These are phyloP conservation scores for Hyperoplus lanceolatus DNA, from an alignment of 2,797 vertebrate genomes.

Conservation along the genomic window DNA sequence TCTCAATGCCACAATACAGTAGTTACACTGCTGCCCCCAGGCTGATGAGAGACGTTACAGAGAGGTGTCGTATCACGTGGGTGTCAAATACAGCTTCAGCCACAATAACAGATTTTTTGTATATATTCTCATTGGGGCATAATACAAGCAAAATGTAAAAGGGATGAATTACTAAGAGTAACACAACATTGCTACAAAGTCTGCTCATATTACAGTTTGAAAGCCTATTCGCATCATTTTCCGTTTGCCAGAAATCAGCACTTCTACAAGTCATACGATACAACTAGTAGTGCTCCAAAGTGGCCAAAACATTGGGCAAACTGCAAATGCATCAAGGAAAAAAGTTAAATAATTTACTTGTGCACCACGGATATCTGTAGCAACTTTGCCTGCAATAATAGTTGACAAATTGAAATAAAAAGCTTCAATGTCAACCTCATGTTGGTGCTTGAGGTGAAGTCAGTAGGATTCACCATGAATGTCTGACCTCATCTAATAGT, in stretches of 20 bases:
- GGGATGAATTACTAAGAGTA: not conserved
- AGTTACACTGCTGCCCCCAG: slow-evolving; percentile 10
- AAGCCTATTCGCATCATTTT: slow-evolving; percentile 13
- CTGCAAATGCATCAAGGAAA: not conserved
- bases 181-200: slow-evolving; percentile 1
- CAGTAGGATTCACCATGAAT: not conserved
- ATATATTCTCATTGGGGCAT: not conserved
- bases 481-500: not conserved
- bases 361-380: not conserved
- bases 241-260: slow-evolving; percentile 17
- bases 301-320: not conserved
- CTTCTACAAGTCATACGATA: slow-evolving; percentile 33
- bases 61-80: too few relatives aligned
- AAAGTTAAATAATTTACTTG: slow-evolving; percentile 9
- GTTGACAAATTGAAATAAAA: not conserved
- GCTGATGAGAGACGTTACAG: slow-evolving; percentile 34
- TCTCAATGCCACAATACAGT: slow-evolving; percentile 10
- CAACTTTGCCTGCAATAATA: not conserved
- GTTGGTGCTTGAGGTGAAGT: not conserved
- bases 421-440: not conserved
- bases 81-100: slow-evolving; percentile 6
- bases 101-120: slow-evolving; percentile 5
- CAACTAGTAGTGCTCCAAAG: slow-evolving; percentile 27
- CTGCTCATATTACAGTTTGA: slow-evolving; percentile 14
- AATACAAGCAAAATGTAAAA: not conserved